Conservation (phyloP, 1,140 invertebrate genomes). For the Stegodyphus dumicola region DNA sequence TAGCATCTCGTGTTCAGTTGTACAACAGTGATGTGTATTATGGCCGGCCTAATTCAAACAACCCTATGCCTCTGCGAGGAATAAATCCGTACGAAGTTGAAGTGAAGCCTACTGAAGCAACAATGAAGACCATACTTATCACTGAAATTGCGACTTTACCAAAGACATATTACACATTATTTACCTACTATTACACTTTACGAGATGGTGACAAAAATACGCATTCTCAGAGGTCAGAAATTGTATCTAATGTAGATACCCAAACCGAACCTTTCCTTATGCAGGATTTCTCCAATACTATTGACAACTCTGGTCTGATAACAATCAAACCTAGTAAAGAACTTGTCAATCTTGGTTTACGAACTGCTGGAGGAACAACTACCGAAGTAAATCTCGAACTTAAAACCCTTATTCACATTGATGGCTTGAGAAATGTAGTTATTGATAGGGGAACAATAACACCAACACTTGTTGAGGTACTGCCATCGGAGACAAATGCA, state of each 20-base stretch:
- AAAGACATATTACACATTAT: slow-evolving; percentile 61
- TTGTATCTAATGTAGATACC: slow-evolving; percentile 32
- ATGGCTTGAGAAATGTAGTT: slow-evolving; percentile 63
- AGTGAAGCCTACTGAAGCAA: background rate
- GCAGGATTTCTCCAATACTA: slow-evolving; percentile 58
- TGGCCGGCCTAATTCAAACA: background rate
- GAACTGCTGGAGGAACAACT: slow-evolving; percentile 64
- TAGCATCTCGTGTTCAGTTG: slow-evolving; percentile 52
- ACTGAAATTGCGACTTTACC: slow-evolving; percentile 51
- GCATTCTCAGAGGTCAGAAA: slow-evolving; percentile 61
- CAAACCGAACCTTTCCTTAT: slow-evolving; percentile 28
- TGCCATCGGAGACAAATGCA: slow-evolving; percentile 15
- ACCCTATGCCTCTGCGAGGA: background rate
- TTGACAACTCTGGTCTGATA: slow-evolving; percentile 64
- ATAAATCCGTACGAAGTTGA: slow-evolving; percentile 10
- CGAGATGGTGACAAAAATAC: slow-evolving; percentile 58
- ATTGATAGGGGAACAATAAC: slow-evolving; percentile 67
- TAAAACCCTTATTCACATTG: slow-evolving; percentile 65
- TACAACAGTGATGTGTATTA: slow-evolving; percentile 59
- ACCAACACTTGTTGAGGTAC: slow-evolving; percentile 27
- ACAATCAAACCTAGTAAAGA: slow-evolving; percentile 63
- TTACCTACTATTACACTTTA: slow-evolving; percentile 63
- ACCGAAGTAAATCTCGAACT: slow-evolving; percentile 67
- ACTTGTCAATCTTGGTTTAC: slow-evolving; percentile 65
- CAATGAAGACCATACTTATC: slow-evolving; percentile 10